phyloP scores from a whole-genome alignment of 2,888 invertebrate genomes.

The Toxonevra muliebris region DNA sequence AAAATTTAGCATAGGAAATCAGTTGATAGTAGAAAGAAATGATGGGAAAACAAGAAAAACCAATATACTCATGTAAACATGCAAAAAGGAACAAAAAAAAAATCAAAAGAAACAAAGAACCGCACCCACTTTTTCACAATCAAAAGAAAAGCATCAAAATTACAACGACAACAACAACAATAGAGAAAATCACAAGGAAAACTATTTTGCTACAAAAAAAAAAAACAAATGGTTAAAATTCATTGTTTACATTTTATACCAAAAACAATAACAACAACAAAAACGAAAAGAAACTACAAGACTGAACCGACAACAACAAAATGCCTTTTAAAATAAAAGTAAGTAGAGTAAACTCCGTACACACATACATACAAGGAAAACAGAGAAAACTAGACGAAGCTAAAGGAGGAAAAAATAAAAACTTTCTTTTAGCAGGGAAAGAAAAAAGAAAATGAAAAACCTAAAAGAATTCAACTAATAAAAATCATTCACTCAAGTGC shows the following conservation, averaged over 20 bases:
- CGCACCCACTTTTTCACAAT: background rate
- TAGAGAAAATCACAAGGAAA: slow-evolving; percentile 10
- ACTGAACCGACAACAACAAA: too few species aligned
- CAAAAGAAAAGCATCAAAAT: slow-evolving; percentile 31
- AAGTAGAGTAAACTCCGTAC: background rate
- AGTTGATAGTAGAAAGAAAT: slow-evolving; percentile 17
- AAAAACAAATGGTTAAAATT: slow-evolving; percentile 28
- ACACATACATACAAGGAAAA: background rate
- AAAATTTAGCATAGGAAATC: too few species aligned
- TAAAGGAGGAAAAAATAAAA: slow-evolving; percentile 19
- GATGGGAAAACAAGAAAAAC: slow-evolving; percentile 10
- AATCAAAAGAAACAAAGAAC: slow-evolving; percentile 12
- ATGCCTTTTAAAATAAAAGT: background rate
- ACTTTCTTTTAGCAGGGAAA: background rate
- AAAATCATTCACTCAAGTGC: slow-evolving; percentile 65
- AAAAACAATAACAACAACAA: slow-evolving; percentile 14
- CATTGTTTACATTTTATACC: slow-evolving; percentile 33
- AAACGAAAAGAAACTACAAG: background rate
- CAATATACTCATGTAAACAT: slow-evolving; percentile 19
- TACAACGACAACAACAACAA: slow-evolving; percentile 26
- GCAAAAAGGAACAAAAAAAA: background rate
- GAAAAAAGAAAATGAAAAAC: slow-evolving; percentile 40
- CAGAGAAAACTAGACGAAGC: slow-evolving; percentile 21
- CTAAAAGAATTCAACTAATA: slow-evolving; percentile 65
- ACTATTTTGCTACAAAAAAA: slow-evolving; percentile 31